Conservation (phyloP, 23 tunicate species). For the Diplosoma virens region DNA sequence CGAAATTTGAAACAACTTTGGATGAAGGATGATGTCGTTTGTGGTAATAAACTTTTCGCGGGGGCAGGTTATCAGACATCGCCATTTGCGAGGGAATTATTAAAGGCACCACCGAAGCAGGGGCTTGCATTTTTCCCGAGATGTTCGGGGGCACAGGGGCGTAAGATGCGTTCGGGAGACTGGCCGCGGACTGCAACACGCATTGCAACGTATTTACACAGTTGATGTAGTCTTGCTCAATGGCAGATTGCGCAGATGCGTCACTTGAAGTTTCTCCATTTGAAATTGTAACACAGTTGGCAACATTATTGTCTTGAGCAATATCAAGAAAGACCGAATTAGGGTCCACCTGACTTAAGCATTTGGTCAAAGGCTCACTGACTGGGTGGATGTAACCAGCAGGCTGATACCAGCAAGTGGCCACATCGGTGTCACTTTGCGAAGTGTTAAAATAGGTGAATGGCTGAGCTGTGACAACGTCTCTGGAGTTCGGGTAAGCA, state of each 20-base stretch:
- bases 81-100: background rate
- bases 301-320: slow-evolving; percentile 8
- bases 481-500: background rate
- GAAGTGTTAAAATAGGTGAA: background rate
- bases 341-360: background rate
- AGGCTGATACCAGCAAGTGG: background rate
- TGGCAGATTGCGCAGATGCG: too few species aligned
- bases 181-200: background rate
- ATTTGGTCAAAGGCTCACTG: background rate
- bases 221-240: too few species aligned
- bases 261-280: background rate
- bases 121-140: slow-evolving; percentile 26
- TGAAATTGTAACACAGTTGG: slow-evolving; percentile 33
- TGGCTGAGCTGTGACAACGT: background rate
- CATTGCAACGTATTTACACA: background rate
- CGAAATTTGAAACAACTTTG: slow-evolving; percentile 2
- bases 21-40: slow-evolving; percentile 62
- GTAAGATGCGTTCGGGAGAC: background rate
- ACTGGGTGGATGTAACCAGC: background rate
- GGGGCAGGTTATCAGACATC: slow-evolving; percentile 22
- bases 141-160: background rate
- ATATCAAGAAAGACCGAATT: background rate
- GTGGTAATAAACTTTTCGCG: slow-evolving; percentile 70
- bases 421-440: background rate
- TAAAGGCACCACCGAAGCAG: slow-evolving; percentile 36